Base-by-base conservation (phyloP, 2,888 invertebrate genomes). In the Synanthedon tipuliformis region DNA sequence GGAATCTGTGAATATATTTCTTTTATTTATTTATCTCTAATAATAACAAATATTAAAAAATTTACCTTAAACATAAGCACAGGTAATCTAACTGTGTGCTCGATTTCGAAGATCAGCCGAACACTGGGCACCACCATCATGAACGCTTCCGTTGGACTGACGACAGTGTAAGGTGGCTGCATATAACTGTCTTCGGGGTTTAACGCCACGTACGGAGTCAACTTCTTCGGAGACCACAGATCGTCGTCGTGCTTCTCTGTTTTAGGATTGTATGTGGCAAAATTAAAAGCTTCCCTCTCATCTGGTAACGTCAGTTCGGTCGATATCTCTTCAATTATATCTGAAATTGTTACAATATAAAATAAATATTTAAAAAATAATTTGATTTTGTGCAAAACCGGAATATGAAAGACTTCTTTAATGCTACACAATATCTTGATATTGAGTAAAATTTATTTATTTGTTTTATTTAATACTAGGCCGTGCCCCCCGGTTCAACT, bases 171-270 rank as follows among this genome's bases (percentile, higher is more conserved):
- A 55, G 76, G 77, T 0, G 87, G 87, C 59, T 71, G 73, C 0
- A 61, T 60, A 57, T 85, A 87, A 12, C 61, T 68, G 1, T 81
- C 81, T 45, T 82, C 83, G 11, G 71, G 59, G 61, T 66, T 73
- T 18, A 73, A 54, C 4, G 69, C 58, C 12, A 78, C 68, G 41
- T 64, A 70, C 0, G 84, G 82, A 11, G 82, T 85, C 51, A 93
- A 78, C 71, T 92, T 91, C 68, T 90, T 92, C 0, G 93, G 91
- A 52, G 91, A 90, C 94, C 94, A 94, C 2, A 94, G 78, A 65
- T 93, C 92, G 54, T 90, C 91, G 3, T 89, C 88, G 1, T 71
- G 67, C 54, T 73, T 85, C 61, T 78, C 81, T 2, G 64, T 59
- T 40, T 75, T 79, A 1, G 80, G 78, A 50, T 81, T 77, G 58